Base-by-base conservation (phyloP, 2,888 invertebrate genomes). In the Pristionchus japonicus region DNA sequence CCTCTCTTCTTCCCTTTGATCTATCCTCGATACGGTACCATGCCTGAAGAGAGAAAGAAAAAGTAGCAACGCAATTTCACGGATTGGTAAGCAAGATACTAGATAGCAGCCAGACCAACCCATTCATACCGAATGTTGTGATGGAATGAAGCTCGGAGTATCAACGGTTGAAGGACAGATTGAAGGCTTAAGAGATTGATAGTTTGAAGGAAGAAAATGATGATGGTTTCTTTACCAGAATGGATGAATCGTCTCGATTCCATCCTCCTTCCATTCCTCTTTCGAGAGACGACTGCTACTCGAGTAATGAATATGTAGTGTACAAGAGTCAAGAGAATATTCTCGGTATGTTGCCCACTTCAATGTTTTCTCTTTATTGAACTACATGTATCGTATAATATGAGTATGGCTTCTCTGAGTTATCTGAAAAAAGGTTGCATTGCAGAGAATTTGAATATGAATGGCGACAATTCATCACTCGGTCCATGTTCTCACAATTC, bases 251-350 rank as follows among this genome's bases (percentile, higher is more conserved):
- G 4, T 37, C 43, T 84, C 84, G 40, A 57, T 43, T 61, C 27
- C 80, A 47, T 80, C 80, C 80, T 27, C 52, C n/a, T 15, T 83
- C 77, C n/a, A 77, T 43, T 77, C 77, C 77, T 43, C 43, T 77
- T n/a, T 27, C 20, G 15, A 34, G 87, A 37, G 77, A 87, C 34
- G 87, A 87, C 27, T 87, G 87, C 34, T 87, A 87, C 37, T 87
- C 87, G 3, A 77, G 74, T 47, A 87, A 70, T 52, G 87, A 87
- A 77, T 87, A 87, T 37, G 87, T 87, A 7, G 74, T 57, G n/a
- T 87, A 87, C 57, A 87, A 57, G 77, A 87, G 87, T 34, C 49
- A 74, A 9, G 87, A 86, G 37, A 61, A 86, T 43, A 47, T 47
- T 23, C 27, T 87, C 3, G 87, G 87, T 77, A 3, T 77, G 87